Percentiles rank a stretch among this genome's conserved stretches.
Evolutionary conservation across 2,797 vertebrate species (phyloP).

Genomic region (Poeciliopsis paucimaculata): DNA sequence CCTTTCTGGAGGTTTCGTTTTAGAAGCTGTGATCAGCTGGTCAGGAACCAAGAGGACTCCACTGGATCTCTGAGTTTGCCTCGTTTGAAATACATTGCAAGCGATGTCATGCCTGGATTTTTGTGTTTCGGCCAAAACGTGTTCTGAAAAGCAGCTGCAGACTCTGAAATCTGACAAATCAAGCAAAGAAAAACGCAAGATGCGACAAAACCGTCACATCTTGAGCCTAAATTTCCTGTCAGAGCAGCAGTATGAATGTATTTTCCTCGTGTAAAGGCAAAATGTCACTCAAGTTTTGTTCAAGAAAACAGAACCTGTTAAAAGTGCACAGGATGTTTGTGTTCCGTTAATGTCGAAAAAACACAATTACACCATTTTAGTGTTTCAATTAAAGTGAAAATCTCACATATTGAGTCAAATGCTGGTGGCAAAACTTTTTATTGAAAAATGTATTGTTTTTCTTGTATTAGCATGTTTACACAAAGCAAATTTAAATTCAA

Average conservation of each 20-base stretch:
- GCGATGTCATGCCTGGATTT: neutral
- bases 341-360: too few relatives aligned
- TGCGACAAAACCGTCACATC: neutral
- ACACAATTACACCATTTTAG: too few relatives aligned
- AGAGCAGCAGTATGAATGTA: neutral
- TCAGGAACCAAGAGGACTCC: too few relatives aligned
- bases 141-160: neutral
- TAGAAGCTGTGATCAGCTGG: constrained; percentile 17
- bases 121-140: neutral
- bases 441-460: too few relatives aligned
- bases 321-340: too few relatives aligned
- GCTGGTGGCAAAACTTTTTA: too few relatives aligned
- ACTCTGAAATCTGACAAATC: neutral
- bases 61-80: neutral
- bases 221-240: neutral
- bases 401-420: too few relatives aligned
- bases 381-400: too few relatives aligned
- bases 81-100: neutral
- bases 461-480: too few relatives aligned
- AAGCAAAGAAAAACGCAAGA: neutral
- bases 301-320: neutral
- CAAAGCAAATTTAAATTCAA: too few relatives aligned
- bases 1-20: constrained; percentile 23
- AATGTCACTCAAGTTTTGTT: neutral
- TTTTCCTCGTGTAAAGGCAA: neutral